Evolutionary conservation across 2,113 vertebrate species (phyloP).

Genomic region (Halcyon malimbica): DNA sequence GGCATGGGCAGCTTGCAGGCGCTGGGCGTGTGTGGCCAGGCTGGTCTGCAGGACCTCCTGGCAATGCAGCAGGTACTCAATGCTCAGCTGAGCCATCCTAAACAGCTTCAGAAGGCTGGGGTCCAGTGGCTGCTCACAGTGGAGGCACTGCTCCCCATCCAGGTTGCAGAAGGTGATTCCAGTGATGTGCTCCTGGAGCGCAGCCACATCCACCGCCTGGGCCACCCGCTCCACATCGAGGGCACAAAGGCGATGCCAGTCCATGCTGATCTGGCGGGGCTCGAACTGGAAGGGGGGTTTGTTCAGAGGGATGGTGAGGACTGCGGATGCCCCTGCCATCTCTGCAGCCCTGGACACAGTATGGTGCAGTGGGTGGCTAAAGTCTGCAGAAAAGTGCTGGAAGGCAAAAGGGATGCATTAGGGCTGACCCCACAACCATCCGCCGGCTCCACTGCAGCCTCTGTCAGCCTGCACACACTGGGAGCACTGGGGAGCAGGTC

Average conservation of each 20-base stretch:
- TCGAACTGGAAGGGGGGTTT: conserved; percentile 75
- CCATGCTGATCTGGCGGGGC: conserved; percentile 45
- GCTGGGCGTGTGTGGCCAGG: conserved; percentile 54
- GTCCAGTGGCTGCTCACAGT: conserved; percentile 72
- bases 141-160: conserved; percentile 70
- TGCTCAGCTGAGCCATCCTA: conserved; percentile 80
- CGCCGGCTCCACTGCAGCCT: too few species aligned
- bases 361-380: neutral
- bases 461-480: neutral
- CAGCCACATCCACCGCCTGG: conserved; percentile 72
- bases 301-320: neutral
- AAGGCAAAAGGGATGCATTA: neutral
- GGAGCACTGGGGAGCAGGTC: neutral
- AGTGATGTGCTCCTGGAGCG: conserved; percentile 76
- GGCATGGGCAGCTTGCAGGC: conserved; percentile 46
- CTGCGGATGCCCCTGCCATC: neutral
- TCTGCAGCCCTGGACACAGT: neutral
- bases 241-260: conserved; percentile 77
- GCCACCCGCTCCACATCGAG: conserved; percentile 77
- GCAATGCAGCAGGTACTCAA: conserved; percentile 80
- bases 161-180: conserved; percentile 76
- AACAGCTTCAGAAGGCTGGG: conserved; percentile 76
- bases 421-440: rapidly evolving
- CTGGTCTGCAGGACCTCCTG: conserved; percentile 74
- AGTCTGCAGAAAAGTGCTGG: conserved; percentile 36